These are phyloP conservation scores for Rhamnusium bicolor DNA, from an alignment of 2,888 invertebrate genomes.

Conservation along the genomic window DNA sequence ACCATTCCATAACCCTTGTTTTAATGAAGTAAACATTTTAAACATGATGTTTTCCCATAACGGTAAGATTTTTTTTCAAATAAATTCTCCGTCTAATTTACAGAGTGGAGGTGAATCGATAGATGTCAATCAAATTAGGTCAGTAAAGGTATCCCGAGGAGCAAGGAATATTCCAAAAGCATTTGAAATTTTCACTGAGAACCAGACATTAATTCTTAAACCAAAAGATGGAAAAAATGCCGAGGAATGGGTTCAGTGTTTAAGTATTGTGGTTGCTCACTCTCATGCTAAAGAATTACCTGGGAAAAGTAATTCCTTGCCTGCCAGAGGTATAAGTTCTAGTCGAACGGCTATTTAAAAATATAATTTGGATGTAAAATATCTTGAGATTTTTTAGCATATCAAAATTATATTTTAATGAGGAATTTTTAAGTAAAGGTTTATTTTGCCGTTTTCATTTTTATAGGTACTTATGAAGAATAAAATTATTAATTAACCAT, in stretches of 20 bases:
- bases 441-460: not conserved
- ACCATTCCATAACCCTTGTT: too few relatives aligned
- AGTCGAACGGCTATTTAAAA: conserved; percentile 68
- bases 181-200: conserved; percentile 96
- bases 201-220: conserved; percentile 93
- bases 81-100: too few relatives aligned
- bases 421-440: not conserved
- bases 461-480: not conserved
- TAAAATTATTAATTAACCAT: not conserved
- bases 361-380: not conserved
- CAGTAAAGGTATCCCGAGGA: conserved; percentile 93
- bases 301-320: conserved; percentile 71
- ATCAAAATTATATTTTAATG: not conserved
- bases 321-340: conserved; percentile 69
- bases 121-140: conserved; percentile 93
- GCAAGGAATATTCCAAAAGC: conserved; percentile 95
- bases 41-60: too few relatives aligned
- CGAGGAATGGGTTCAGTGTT: conserved; percentile 96
- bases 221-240: conserved; percentile 96
- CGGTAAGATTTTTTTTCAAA: too few relatives aligned
- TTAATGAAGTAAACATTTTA: too few relatives aligned
- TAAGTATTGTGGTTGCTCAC: conserved; percentile 94
- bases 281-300: conserved; percentile 79
- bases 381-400: not conserved
- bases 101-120: conserved; percentile 90